These are phyloP conservation scores for Nothoprocta perdicaria DNA, from an alignment of 2,113 vertebrate genomes.

Conservation along the genomic window DNA sequence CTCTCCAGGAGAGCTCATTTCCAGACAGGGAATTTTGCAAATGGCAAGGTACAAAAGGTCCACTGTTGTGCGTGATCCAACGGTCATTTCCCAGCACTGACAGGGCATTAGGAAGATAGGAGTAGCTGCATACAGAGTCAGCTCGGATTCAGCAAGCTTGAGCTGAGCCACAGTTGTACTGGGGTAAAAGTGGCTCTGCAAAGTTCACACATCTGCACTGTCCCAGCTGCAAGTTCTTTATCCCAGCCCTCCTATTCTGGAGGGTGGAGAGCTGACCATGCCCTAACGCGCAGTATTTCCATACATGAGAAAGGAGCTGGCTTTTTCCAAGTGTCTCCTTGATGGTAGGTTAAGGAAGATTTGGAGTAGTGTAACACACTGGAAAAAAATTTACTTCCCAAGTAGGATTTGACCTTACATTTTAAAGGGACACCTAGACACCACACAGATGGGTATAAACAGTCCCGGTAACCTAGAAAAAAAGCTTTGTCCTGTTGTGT, in stretches of 20 bases:
- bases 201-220: not conserved
- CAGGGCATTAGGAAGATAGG: not conserved
- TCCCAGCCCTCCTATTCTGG: not conserved
- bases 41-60: not conserved
- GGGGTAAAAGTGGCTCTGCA: not conserved
- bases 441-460: not conserved
- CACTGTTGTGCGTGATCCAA: not conserved
- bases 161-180: not conserved
- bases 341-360: not conserved
- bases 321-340: not conserved
- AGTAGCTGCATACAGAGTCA: not conserved
- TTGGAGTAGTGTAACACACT: not conserved
- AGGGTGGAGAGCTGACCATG: not conserved
- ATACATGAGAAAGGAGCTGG: not conserved
- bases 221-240: not conserved
- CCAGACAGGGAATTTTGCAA: not conserved
- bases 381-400: not conserved
- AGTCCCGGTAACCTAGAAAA: not conserved
- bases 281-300: not conserved
- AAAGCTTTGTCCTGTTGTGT: not conserved
- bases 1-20: not conserved
- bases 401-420: not conserved
- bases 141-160: not conserved
- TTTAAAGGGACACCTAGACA: not conserved
- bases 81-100: not conserved